Percentiles rank a stretch among this genome's conserved stretches.
phyloP scores from a whole-genome alignment of 2,797 vertebrate genomes.

The Rhincodon typus region DNA sequence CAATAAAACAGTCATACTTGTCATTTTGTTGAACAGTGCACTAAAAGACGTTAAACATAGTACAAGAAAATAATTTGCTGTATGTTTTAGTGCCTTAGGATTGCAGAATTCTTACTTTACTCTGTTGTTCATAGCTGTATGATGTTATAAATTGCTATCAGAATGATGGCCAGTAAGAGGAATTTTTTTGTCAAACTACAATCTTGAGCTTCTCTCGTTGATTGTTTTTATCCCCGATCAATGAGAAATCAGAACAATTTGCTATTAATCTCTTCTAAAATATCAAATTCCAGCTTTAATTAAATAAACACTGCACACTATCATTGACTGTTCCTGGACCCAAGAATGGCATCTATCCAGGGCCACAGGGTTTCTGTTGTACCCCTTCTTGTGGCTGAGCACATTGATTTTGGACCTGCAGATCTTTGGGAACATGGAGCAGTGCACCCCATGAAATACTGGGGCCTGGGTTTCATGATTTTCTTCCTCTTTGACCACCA shows the following conservation, averaged over 20 bases:
- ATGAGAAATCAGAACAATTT: not conserved
- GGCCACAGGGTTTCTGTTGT: no score
- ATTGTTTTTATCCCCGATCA: not conserved
- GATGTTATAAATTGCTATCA: not conserved
- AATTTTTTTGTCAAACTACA: not conserved
- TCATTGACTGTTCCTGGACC: no score
- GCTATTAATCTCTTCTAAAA: no score
- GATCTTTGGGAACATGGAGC: no score
- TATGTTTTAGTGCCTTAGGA: not conserved
- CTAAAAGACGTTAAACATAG: not conserved
- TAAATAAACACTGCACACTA: no score
- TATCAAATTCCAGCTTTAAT: no score
- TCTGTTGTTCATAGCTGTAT: not conserved
- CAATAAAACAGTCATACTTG: not conserved
- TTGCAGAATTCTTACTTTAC: not conserved
- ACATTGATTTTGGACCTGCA: no score
- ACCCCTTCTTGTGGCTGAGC: no score
- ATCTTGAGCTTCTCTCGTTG: not conserved
- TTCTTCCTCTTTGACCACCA: no score
- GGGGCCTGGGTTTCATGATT: no score
- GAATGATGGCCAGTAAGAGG: not conserved
- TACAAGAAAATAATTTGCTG: not conserved
- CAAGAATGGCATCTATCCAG: no score
- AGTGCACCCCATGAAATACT: no score
- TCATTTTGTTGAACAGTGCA: conserved; percentile 8